Base-by-base conservation (phyloP, 23 tunicate genomes). In the Aplidium turbinatum region DNA sequence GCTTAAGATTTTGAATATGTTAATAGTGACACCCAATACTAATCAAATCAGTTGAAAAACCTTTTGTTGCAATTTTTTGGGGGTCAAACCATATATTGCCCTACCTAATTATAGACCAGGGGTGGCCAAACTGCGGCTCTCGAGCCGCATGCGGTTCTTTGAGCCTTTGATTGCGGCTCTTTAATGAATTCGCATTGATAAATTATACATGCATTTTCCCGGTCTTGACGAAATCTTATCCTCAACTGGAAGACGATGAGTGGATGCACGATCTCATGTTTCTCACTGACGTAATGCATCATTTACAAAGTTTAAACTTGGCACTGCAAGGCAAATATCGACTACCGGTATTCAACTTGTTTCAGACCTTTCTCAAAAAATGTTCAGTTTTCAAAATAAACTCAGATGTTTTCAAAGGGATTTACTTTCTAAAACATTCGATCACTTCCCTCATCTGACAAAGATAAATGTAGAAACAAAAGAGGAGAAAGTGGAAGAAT, bases 311-410 rank as follows among this genome's bases (percentile, higher is more conserved):
- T 75, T 58, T 75, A 35, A 58, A 75, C 55, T 75, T 75, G 69
- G 70, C 69, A 58, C 80, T 75, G 34, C 80, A 75, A 58, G 80
- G 80, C 55, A 75, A 58, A 36, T 69, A 75, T 22, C n/a, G n/a
- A n/a, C n/a, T n/a, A n/a, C n/a, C n/a, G n/a, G n/a, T n/a, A n/a
- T n/a, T n/a, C 53, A 75, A 11, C 53, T 57, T 75, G 63, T 72
- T 52, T 72, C 63, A 72, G 78, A 72, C 46, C 78, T 72, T 72
- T 52, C 63, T 53, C 78, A 72, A 72, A 48, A 31, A 30, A 33
- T 72, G 52, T 72, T 72, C 63, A 53, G 78, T 33, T 72, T 72
- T 53, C 78, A 72, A 72, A 72, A 52, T 30, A 72, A 72, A 72
- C 40, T 72, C 63, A 72, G 52, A 66, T 2, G 52, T 72, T 50